phyloP scores from a whole-genome alignment of 2,797 vertebrate species.

The Gallinago solitaria region DNA sequence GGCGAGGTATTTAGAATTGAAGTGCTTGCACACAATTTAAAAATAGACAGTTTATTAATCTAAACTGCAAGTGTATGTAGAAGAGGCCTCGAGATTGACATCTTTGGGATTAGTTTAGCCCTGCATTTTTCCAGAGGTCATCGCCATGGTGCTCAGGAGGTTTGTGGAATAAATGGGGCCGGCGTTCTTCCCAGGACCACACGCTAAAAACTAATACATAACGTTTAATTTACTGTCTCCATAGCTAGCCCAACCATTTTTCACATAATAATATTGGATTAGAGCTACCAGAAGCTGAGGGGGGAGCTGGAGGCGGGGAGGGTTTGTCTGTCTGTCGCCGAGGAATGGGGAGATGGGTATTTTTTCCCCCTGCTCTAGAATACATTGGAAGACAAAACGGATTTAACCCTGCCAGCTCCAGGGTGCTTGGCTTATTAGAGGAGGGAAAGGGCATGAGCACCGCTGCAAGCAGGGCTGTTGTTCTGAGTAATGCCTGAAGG shows the following conservation, averaged over 20 bases:
- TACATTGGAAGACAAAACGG: slow-evolving; percentile 13
- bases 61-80: slow-evolving; percentile 80
- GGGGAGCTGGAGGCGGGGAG: slow-evolving; percentile 41
- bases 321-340: slow-evolving; percentile 37
- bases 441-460: not conserved
- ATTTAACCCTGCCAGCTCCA: slow-evolving; percentile 48
- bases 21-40: slow-evolving; percentile 83
- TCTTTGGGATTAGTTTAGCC: slow-evolving; percentile 89
- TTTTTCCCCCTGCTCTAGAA: slow-evolving; percentile 50
- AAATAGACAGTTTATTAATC: slow-evolving; percentile 85
- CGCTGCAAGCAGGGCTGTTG: not conserved
- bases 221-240: slow-evolving; percentile 98
- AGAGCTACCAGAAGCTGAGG: slow-evolving; percentile 77
- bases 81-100: slow-evolving; percentile 81
- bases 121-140: slow-evolving; percentile 82
- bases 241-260: slow-evolving; percentile 88
- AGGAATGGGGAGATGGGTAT: slow-evolving; percentile 32
- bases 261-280: slow-evolving; percentile 97
- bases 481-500: not conserved
- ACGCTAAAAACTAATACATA: slow-evolving; percentile 89
- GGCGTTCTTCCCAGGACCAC: slow-evolving; percentile 76
- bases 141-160: slow-evolving; percentile 76
- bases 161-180: slow-evolving; percentile 84
- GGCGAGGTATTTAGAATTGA: slow-evolving; percentile 81
- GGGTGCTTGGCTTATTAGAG: not conserved